Conservation (phyloP, 1,140 invertebrate species). For the Papilio helenus region DNA sequence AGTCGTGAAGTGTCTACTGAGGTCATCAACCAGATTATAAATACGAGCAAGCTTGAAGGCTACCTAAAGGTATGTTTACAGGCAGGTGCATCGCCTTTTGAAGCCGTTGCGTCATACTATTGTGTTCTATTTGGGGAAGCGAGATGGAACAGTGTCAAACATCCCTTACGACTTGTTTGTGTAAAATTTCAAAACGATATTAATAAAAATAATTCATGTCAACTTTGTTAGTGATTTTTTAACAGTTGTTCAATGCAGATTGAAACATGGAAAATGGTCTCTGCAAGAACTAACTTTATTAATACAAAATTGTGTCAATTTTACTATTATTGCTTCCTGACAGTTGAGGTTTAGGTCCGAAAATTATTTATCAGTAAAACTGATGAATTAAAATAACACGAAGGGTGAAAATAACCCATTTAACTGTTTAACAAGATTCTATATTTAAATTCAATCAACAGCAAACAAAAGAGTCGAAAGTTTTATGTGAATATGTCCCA, state of each 20-base stretch:
- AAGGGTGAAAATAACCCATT: background rate
- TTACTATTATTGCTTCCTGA: background rate
- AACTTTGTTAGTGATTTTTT: no score
- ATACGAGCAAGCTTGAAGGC: background rate
- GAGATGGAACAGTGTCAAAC: background rate
- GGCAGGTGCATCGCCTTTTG: conserved; percentile 3
- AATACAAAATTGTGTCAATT: no score
- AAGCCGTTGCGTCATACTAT: background rate
- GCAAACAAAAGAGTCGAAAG: no score
- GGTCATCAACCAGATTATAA: conserved; percentile 5
- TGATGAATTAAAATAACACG: background rate
- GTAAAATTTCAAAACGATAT: background rate
- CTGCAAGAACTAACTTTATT: no score
- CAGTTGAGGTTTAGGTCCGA: background rate
- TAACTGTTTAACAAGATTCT: background rate
- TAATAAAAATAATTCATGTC: no score
- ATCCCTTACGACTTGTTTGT: background rate
- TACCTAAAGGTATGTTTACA: background rate
- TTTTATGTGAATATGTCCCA: no score
- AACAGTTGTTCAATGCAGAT: no score
- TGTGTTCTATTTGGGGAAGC: background rate
- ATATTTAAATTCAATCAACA: background rate
- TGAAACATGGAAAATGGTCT: no score
- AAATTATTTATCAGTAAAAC: background rate
- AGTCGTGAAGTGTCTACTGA: background rate